phyloP scores from a whole-genome alignment of 2,797 vertebrate genomes.

The Muraenolepis orangiensis region DNA sequence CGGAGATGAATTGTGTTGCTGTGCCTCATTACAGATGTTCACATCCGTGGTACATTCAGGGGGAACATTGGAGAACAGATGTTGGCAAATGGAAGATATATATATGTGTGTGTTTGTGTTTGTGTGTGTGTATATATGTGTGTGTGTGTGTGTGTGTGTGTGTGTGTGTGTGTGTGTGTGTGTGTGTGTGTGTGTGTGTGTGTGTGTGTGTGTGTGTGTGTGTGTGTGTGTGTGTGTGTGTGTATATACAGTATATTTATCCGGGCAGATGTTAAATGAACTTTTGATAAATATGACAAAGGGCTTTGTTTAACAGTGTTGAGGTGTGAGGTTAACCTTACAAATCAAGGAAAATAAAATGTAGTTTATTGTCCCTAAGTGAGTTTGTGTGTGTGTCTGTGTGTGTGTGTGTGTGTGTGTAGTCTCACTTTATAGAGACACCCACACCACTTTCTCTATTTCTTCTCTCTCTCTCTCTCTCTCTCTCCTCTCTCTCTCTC shows the following conservation, averaged over 20 bases:
- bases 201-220: too few species aligned
- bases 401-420: too few species aligned
- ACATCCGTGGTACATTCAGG: neutral
- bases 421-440: neutral
- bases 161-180: too few species aligned
- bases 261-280: neutral
- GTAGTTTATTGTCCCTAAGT: neutral
- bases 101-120: neutral
- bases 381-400: neutral
- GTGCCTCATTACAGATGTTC: neutral
- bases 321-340: too few species aligned
- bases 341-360: neutral
- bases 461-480: neutral
- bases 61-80: neutral
- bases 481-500: neutral
- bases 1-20: slow-evolving; percentile 5
- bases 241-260: too few species aligned
- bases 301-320: neutral
- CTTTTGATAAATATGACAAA: neutral
- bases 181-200: too few species aligned
- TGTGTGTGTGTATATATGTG: too few species aligned
- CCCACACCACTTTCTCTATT: neutral
- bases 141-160: too few species aligned
- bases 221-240: too few species aligned
- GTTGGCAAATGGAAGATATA: neutral